Base-by-base conservation (phyloP, 2,888 invertebrate species). In the Agapostemon virescens region DNA sequence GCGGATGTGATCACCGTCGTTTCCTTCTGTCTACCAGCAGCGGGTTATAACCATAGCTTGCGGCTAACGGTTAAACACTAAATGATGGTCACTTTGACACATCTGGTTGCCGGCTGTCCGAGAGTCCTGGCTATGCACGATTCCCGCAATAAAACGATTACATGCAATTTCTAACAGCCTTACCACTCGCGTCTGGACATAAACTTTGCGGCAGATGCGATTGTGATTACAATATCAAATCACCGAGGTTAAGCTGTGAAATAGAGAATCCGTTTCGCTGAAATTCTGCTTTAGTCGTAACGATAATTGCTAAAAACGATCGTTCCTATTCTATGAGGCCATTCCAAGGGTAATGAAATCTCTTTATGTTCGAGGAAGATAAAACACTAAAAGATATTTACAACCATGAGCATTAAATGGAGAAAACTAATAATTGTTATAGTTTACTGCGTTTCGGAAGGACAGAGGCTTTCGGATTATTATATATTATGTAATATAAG, bases 51-150 rank as follows among this genome's bases (percentile, higher is more conserved):
- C 23, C 52, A 52, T 52, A 52, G 52, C 13, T 23, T 52, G 52
- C 13, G 52, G 52, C 23, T 23, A 52, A 52, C 52, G 52, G 23
- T 52, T 23, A 52, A 52, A 52, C 23, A 5, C 52, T 23, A 52
- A 52, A 52, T 52, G 52, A 52, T 52, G 52, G 52, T 52, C 52
- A 52, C 52, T 52, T 52, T 52, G 52, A 52, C 52, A 52, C 52
- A 52, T 52, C 52, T 52, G 52, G 52, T 52, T 13, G 23, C 52
- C 52, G 23, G 52, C 52, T 52, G 52, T 52, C 52, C 23, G 13
- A 52, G 52, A 23, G 52, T 52, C 52, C 52, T 52, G 52, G 13
- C 23, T n/a, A 23, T 23, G 5, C 13, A 13, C 23, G 52, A 23
- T 13, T 52, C 52, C 52, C 52, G 52, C 52, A 52, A 52, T 52